Conservation (phyloP, 2,888 invertebrate genomes). For the Myathropa florea region DNA sequence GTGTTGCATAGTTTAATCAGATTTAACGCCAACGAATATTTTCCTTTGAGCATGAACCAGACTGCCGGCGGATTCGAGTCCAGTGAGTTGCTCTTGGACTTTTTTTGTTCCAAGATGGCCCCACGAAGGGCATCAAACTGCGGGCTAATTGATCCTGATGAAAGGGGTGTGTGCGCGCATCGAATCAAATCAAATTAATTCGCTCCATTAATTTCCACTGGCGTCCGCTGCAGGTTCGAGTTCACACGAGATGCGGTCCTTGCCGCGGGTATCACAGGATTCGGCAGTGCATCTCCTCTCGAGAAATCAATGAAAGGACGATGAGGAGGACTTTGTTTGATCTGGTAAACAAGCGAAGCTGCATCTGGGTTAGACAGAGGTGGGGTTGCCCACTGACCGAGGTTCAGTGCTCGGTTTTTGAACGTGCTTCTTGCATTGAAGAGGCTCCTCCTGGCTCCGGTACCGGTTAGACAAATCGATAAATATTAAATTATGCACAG, state of each 20-base stretch:
- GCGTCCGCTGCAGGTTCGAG: slow-evolving; percentile 21
- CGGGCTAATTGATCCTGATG: slow-evolving; percentile 55
- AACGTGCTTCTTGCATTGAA: neutral
- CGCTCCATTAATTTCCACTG: slow-evolving; percentile 57
- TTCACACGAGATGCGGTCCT: neutral
- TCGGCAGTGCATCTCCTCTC: neutral
- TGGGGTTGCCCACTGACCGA: neutral
- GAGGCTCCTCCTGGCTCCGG: neutral
- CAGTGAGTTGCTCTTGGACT: neutral
- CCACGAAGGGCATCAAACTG: slow-evolving; percentile 31
- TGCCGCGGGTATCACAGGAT: neutral
- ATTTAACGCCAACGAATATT: slow-evolving; percentile 51
- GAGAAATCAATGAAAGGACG: slow-evolving; percentile 45
- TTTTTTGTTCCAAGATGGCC: slow-evolving; percentile 9
- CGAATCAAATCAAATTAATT: slow-evolving; percentile 65
- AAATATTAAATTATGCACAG: slow-evolving; percentile 48
- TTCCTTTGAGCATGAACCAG: slow-evolving; percentile 9
- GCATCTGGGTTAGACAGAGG: neutral
- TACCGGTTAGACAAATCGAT: slow-evolving; percentile 37
- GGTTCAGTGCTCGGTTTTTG: slow-evolving; percentile 13
- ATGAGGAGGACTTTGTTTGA: neutral
- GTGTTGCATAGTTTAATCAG: slow-evolving; percentile 41
- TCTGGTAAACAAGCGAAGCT: neutral
- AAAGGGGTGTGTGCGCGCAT: slow-evolving; percentile 47
- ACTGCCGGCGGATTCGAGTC: neutral